phyloP scores from a whole-genome alignment of 2,888 invertebrate genomes.

The Cremastobaeus sp. region DNA sequence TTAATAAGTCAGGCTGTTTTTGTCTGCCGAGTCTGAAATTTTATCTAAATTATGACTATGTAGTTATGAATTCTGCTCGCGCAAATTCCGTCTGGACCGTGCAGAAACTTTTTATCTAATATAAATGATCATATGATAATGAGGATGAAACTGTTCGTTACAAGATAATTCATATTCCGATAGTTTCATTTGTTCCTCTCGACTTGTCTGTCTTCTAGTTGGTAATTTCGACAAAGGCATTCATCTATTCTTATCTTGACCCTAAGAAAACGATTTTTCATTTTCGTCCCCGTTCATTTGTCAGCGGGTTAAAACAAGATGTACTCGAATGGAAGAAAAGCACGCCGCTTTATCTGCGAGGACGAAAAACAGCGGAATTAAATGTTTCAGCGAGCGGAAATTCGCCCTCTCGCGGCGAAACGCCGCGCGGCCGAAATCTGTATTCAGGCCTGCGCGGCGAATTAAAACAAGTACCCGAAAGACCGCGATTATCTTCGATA shows the following conservation, averaged over 20 bases:
- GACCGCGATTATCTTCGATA: neutral
- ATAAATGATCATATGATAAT: too few species aligned
- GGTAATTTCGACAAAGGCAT: neutral
- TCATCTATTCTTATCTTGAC: neutral
- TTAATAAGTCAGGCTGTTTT: too few species aligned
- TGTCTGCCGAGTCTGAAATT: too few species aligned
- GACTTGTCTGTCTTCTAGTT: neutral
- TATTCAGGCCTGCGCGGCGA: slow-evolving; percentile 16
- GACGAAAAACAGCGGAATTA: slow-evolving; percentile 11
- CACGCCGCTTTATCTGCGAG: neutral
- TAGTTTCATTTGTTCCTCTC: too few species aligned
- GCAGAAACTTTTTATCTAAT: too few species aligned
- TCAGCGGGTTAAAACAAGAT: slow-evolving; percentile 5
- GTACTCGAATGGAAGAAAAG: slow-evolving; percentile 1
- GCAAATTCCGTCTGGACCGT: too few species aligned
- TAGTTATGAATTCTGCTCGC: too few species aligned
- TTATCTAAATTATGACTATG: too few species aligned
- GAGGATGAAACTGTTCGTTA: too few species aligned
- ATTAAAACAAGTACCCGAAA: slow-evolving; percentile 5
- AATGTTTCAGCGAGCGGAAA: slow-evolving; percentile 10
- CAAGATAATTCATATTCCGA: too few species aligned
- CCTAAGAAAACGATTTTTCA: slow-evolving; percentile 7
- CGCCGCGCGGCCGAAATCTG: slow-evolving; percentile 18
- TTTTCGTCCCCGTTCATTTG: slow-evolving; percentile 9
- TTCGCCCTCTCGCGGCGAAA: slow-evolving; percentile 3